Percentiles rank a stretch among this genome's conserved stretches.
phyloP scores from a whole-genome alignment of 2,113 vertebrate genomes.

The Zosterops hypoxanthus region DNA sequence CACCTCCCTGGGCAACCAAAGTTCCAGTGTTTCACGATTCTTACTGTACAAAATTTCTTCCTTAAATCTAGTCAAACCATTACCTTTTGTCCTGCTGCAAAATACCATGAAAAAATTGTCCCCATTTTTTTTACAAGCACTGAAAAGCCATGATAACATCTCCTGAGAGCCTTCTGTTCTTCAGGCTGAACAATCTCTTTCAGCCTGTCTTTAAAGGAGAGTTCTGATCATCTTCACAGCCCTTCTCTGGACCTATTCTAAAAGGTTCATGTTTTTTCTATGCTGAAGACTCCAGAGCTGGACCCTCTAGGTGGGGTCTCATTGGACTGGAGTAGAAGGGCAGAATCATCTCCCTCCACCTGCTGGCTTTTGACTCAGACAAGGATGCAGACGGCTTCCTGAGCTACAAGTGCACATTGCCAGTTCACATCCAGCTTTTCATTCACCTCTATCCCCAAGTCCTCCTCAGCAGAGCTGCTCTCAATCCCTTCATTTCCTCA shows the following conservation, averaged over 20 bases:
- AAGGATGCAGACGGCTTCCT: background rate
- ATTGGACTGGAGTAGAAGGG: background rate
- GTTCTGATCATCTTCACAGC: background rate
- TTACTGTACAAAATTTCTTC: background rate
- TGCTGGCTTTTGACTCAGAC: background rate
- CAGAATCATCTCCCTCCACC: background rate
- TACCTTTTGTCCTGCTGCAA: background rate
- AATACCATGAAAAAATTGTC: accelerated
- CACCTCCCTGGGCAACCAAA: background rate
- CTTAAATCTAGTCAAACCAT: background rate
- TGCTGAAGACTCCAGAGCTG: background rate
- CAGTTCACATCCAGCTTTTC: background rate
- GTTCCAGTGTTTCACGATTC: background rate
- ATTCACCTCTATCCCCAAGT: no score
- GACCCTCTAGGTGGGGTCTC: background rate
- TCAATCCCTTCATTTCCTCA: background rate
- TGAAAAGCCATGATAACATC: background rate
- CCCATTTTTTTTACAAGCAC: background rate
- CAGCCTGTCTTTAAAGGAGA: background rate
- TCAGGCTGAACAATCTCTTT: background rate
- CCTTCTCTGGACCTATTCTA: background rate
- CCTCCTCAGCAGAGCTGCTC: background rate
- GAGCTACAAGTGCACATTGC: background rate
- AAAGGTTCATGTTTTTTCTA: background rate
- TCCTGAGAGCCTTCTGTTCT: background rate